These are phyloP conservation scores for Flexamia atlantica DNA, from an alignment of 2,888 invertebrate genomes.

Conservation along the genomic window DNA sequence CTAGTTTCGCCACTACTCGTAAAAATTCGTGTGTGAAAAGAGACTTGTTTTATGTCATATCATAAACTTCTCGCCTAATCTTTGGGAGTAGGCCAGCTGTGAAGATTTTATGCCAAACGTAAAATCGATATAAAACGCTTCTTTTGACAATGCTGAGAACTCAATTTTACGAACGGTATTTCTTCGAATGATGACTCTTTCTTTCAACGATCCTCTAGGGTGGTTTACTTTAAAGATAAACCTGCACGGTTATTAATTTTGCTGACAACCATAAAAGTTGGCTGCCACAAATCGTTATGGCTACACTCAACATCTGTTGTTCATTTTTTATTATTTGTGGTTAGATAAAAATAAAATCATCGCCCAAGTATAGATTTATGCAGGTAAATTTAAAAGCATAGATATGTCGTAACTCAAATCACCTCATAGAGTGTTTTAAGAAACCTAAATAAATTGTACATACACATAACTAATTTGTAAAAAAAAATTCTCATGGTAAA, in stretches of 20 bases:
- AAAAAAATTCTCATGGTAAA: too few species aligned
- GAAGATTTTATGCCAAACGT: slow-evolving; percentile 26
- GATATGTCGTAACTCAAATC: too few species aligned
- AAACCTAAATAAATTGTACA: too few species aligned
- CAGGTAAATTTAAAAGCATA: too few species aligned
- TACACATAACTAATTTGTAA: too few species aligned
- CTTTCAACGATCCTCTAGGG: not conserved
- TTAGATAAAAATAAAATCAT: too few species aligned
- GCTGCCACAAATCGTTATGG: too few species aligned
- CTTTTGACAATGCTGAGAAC: slow-evolving; percentile 40
- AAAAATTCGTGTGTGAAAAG: slow-evolving; percentile 35
- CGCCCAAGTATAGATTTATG: too few species aligned
- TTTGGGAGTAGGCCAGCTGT: slow-evolving; percentile 38
- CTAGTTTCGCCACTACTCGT: slow-evolving; percentile 34
- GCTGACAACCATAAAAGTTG: not conserved
- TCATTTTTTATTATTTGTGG: too few species aligned
- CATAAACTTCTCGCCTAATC: slow-evolving; percentile 33
- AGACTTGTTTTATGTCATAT: slow-evolving; percentile 35
- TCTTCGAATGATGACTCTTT: slow-evolving; percentile 38
- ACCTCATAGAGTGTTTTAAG: too few species aligned
- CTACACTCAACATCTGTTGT: too few species aligned
- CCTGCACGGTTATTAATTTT: not conserved
- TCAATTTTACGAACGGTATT: slow-evolving; percentile 37
- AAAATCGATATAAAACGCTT: slow-evolving; percentile 43
- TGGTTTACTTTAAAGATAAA: slow-evolving; percentile 29